Evolutionary conservation across 2,113 vertebrate genomes (phyloP).

Genomic region (Otocyon megalotis): DNA sequence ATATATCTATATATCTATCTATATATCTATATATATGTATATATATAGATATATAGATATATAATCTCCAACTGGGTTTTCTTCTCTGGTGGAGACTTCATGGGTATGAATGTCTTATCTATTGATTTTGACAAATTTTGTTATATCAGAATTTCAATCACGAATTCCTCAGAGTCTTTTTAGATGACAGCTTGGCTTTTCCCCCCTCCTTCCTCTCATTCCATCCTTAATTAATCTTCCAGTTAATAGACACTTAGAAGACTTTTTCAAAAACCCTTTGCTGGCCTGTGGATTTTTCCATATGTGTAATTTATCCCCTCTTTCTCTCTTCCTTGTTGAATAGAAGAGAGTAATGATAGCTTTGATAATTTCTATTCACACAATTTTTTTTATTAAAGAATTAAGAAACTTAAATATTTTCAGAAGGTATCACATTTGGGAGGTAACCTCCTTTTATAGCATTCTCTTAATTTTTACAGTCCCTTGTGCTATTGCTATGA

Average conservation of each 20-base stretch:
- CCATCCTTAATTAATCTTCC: background rate
- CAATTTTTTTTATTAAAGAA: background rate
- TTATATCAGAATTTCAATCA: background rate
- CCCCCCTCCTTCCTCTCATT: no score
- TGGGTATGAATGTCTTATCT: background rate
- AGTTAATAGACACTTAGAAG: background rate
- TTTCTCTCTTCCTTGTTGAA: background rate
- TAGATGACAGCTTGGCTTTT: background rate
- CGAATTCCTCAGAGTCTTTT: background rate
- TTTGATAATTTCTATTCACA: background rate
- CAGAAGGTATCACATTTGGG: background rate
- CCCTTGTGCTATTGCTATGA: background rate
- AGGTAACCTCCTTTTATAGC: background rate
- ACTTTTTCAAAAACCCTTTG: background rate
- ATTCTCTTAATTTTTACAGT: background rate
- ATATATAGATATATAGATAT: no score
- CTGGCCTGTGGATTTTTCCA: background rate
- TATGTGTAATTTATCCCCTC: background rate
- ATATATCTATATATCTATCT: no score
- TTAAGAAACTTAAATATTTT: slow-evolving; percentile 4
- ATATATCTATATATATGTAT: no score
- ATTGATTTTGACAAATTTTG: background rate
- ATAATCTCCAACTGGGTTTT: background rate
- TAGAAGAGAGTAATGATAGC: background rate
- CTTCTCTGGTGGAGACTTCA: background rate